Percentiles rank a stretch among this genome's conserved stretches.
These are phyloP conservation scores for Thalpophila matura DNA, from an alignment of 2,888 invertebrate species.

Conservation along the genomic window DNA sequence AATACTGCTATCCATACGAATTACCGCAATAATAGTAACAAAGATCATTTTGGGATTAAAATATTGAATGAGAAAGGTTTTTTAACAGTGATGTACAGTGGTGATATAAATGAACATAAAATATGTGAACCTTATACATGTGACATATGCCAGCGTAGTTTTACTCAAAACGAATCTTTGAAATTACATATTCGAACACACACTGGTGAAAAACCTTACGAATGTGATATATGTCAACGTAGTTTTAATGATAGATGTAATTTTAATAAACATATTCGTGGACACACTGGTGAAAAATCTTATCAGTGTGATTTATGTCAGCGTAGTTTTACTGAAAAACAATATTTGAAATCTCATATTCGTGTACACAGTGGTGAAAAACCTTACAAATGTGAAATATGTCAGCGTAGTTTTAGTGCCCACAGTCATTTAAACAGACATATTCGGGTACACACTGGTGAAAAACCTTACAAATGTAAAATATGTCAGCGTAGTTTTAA, in stretches of 20 bases:
- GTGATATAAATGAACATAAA: too few relatives aligned
- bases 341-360: conserved; percentile 15
- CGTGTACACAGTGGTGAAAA: conserved; percentile 19
- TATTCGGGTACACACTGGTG: conserved; percentile 16
- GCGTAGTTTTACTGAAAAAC: conserved; percentile 26
- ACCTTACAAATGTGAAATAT: conserved; percentile 27
- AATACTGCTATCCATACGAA: too few relatives aligned
- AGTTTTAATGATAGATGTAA: conserved; percentile 7
- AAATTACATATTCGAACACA: conserved; percentile 14
- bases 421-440: conserved; percentile 19
- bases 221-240: conserved; percentile 26
- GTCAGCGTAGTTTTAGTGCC: conserved; percentile 14
- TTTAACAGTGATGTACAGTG: too few relatives aligned
- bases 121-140: too few relatives aligned
- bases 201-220: conserved; percentile 23
- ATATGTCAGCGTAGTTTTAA: conserved; percentile 19
- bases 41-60: too few relatives aligned
- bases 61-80: too few relatives aligned
- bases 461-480: conserved; percentile 19
- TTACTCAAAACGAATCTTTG: conserved; percentile 6
- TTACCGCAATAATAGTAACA: too few relatives aligned
- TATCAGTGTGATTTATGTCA: conserved; percentile 22
- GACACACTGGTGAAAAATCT: conserved; percentile 22
- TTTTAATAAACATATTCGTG: conserved; percentile 16
- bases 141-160: too few relatives aligned